Base-by-base conservation (phyloP, 2,797 vertebrate genomes). In the Peromyscus nudipes region DNA sequence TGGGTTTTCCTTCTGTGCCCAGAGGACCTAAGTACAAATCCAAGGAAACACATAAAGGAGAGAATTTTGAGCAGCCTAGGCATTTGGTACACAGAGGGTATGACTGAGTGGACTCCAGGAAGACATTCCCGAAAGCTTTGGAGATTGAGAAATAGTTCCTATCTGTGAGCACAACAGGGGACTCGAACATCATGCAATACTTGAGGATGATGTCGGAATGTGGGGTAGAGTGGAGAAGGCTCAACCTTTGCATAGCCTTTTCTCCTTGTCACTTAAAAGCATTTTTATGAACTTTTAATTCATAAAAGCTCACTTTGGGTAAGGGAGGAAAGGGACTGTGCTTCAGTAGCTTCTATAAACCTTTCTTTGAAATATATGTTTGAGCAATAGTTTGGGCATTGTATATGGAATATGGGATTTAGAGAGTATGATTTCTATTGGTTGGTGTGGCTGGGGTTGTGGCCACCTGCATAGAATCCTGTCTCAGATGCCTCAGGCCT, bases 51-150 rank as follows among this genome's bases (percentile, higher is more conserved):
- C 65, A 67, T 37, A 40, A 46, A 57, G 46, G 3, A 73, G 29
- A 81, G 34, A 34, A 75, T 67, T 94, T 95, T 85, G 55, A 40
- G 82, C 71, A 65, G 91, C 55, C 89, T 31, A 96, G 96, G 95
- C 92, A 81, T 8, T 97, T 93, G 80, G 52, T 92, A 95, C 81
- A 40, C 17, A 49, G 49, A 95, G 95, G 93, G 75, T 97, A 92
- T 14, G 55, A 97, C 43, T 93, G 96, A 98, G 69, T 4, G 57
- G 98, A 98, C 95, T 98, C 96, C 97, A 98, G 95, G 97, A 96
- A 98, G 96, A 97, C 98, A 98, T 98, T 98, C 98, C 96, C 98
- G 96, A 98, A 98, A 97, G 95, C 97, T 91, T 97, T 97, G 92
- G 97, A 97, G 97, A 95, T 91, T 98, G 97, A 88, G 98, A 98